Conservation (phyloP, 92 coral and sea anemone species). For the Actinostola sp. region DNA sequence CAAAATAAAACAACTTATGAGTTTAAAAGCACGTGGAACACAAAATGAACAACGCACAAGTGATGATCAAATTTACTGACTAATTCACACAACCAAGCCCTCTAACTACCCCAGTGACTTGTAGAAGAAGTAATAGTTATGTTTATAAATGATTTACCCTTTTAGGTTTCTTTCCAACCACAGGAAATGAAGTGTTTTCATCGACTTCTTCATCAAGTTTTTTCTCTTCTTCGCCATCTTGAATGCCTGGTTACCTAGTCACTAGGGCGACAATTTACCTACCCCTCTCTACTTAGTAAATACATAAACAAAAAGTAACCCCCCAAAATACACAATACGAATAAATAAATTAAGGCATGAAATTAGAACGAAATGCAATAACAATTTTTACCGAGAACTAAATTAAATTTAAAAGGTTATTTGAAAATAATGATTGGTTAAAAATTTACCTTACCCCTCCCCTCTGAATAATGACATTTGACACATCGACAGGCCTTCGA, state of each 20-base stretch:
- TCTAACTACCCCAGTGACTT: not conserved
- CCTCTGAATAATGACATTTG: not conserved
- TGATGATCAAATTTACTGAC: no score
- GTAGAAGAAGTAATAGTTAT: not conserved
- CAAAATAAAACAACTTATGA: not conserved
- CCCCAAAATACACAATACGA: no score
- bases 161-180: slow-evolving; percentile 41
- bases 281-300: not conserved
- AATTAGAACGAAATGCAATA: no score
- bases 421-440: no score
- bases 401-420: no score
- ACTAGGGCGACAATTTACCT: not conserved
- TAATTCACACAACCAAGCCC: not conserved
- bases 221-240: slow-evolving; percentile 44
- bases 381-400: no score
- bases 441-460: not conserved
- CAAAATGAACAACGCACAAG: no score
- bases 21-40: no score
- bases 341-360: no score
- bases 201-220: slow-evolving; percentile 28
- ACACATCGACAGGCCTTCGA: no score
- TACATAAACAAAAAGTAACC: not conserved
- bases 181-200: slow-evolving; percentile 20
- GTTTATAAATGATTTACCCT: slow-evolving; percentile 26
- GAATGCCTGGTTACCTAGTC: slow-evolving; percentile 20